Evolutionary conservation across 2,888 invertebrate species (phyloP).

Genomic region (Laothoe populi): DNA sequence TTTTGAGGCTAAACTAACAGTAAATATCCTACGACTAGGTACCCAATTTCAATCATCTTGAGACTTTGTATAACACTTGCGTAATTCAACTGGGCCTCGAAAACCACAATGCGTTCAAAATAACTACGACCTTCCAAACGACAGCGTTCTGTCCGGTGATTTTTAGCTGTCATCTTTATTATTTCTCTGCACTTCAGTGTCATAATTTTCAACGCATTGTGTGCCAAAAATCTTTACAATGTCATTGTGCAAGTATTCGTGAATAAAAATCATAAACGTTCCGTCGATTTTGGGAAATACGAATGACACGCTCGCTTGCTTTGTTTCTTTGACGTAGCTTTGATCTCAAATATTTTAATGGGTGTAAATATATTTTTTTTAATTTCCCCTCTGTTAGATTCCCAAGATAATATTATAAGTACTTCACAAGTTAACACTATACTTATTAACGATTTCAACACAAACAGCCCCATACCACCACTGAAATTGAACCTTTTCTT

Average conservation of each 20-base stretch:
- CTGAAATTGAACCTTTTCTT: no score
- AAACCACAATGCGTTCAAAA: not conserved
- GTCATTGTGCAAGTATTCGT: not conserved
- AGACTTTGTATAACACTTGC: no score
- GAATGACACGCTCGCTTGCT: not conserved
- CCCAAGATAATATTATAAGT: no score
- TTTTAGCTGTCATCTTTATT: constrained; percentile 8
- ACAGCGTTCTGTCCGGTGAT: constrained; percentile 11
- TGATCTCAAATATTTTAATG: not conserved
- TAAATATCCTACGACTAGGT: no score
- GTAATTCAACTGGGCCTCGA: not conserved
- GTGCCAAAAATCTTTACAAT: constrained; percentile 12
- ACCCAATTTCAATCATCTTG: no score
- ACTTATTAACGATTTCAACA: no score
- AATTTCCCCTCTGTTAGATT: no score
- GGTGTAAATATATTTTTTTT: no score
- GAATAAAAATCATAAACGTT: not conserved
- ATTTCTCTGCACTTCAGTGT: not conserved
- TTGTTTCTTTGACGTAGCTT: not conserved
- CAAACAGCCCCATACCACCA: no score
- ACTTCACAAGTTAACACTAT: no score
- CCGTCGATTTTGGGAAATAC: not conserved
- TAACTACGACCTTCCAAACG: constrained; percentile 27
- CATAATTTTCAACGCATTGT: not conserved
- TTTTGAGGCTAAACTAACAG: no score